Evolutionary conservation across 1,140 invertebrate genomes (phyloP).

Genomic region (Diachasma alloeum): DNA sequence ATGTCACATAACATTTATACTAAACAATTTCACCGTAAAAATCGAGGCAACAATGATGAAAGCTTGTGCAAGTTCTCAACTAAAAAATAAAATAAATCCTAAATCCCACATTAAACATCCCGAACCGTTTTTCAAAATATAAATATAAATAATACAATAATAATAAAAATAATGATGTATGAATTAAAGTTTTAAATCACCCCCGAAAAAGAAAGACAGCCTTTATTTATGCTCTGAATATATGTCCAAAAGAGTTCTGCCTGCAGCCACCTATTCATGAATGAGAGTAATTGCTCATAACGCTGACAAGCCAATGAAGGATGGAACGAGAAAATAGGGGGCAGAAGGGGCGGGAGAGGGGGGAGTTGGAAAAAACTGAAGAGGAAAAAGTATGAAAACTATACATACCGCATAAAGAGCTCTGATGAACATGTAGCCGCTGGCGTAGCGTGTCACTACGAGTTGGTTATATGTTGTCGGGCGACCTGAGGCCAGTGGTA

Average conservation of each 20-base stretch:
- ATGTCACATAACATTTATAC: too few relatives aligned
- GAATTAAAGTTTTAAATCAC: neutral
- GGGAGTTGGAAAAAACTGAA: neutral
- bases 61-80: too few relatives aligned
- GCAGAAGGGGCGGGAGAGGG: too few relatives aligned
- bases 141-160: too few relatives aligned
- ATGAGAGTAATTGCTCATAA: conserved; percentile 1
- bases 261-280: neutral
- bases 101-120: too few relatives aligned
- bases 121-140: too few relatives aligned
- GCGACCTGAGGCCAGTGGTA: neutral
- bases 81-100: too few relatives aligned
- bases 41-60: too few relatives aligned
- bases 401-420: neutral
- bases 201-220: neutral
- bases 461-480: neutral
- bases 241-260: neutral
- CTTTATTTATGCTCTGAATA: neutral
- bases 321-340: neutral
- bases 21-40: too few relatives aligned
- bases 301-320: neutral
- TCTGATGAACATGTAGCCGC: neutral
- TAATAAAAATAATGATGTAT: too few relatives aligned
- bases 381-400: neutral
- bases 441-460: neutral